phyloP scores from a whole-genome alignment of 2,888 invertebrate genomes.

The Drosophila infuscata region DNA sequence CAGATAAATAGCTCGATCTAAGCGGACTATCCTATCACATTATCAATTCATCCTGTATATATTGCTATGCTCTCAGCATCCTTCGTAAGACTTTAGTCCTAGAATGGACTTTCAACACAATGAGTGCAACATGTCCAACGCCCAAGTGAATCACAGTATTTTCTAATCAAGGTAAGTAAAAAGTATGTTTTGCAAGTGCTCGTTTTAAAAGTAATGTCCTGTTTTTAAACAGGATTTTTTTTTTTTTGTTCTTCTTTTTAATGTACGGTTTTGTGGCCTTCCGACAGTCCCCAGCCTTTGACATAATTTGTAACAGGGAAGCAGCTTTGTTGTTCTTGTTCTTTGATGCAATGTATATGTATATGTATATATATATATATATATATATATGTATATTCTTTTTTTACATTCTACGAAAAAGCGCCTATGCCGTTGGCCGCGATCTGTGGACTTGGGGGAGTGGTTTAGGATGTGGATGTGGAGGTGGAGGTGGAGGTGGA shows the following conservation, averaged over 20 bases:
- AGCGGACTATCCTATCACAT: background rate
- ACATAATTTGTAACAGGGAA: background rate
- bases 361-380: background rate
- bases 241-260: conserved; percentile 26
- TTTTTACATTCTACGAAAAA: conserved; percentile 30
- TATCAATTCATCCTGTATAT: background rate
- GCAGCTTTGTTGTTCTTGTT: conserved; percentile 55
- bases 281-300: conserved; percentile 22
- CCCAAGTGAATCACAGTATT: conserved; percentile 62
- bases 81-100: background rate
- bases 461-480: background rate
- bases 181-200: conserved; percentile 53
- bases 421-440: conserved; percentile 6
- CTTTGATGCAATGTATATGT: conserved; percentile 68
- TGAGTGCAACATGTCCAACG: background rate
- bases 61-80: background rate
- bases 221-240: conserved; percentile 35
- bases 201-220: conserved; percentile 64
- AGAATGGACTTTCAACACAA: background rate
- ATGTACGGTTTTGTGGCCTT: conserved; percentile 65
- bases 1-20: background rate
- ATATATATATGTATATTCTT: background rate
- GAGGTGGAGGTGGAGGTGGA: no score
- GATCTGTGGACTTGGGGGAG: background rate
- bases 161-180: conserved; percentile 61